A percentile compares a stretch with the other conserved stretches of the same genome.
Evolutionary conservation across 1,140 invertebrate species (phyloP).

Genomic region (Caenorhabditis briggsae): DNA sequence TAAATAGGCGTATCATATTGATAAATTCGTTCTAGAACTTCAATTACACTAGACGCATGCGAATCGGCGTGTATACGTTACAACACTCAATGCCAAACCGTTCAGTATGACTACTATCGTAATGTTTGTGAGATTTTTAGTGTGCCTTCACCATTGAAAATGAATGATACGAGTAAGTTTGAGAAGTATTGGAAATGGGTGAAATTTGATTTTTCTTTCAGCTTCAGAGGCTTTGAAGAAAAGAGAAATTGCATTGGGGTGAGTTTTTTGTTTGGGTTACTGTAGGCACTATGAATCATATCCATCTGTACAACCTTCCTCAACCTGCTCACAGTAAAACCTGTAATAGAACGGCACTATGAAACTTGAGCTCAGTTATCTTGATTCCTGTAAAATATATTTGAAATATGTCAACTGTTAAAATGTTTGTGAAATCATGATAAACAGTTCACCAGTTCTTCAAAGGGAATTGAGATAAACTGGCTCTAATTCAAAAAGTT

Average conservation of each 20-base stretch:
- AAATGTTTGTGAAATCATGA: no score
- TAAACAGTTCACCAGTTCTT: no score
- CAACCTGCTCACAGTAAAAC: no score
- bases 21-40: neutral
- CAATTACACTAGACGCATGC: neutral
- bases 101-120: constrained; percentile 28
- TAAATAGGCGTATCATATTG: neutral
- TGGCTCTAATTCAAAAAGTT: no score
- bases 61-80: constrained; percentile 19
- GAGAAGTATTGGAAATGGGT: neutral
- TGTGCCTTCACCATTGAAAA: constrained; percentile 16
- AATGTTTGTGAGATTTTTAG: constrained; percentile 38
- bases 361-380: no score
- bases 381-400: no score
- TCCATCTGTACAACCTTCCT: no score
- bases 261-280: neutral
- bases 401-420: no score
- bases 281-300: no score
- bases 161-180: constrained; percentile 8
- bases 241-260: constrained; percentile 5
- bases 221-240: neutral
- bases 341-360: no score
- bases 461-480: no score
- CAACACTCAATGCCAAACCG: constrained; percentile 26
- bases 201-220: neutral